Evolutionary conservation across 2,888 invertebrate genomes (phyloP).

Genomic region (Zygogramma bicolorata): DNA sequence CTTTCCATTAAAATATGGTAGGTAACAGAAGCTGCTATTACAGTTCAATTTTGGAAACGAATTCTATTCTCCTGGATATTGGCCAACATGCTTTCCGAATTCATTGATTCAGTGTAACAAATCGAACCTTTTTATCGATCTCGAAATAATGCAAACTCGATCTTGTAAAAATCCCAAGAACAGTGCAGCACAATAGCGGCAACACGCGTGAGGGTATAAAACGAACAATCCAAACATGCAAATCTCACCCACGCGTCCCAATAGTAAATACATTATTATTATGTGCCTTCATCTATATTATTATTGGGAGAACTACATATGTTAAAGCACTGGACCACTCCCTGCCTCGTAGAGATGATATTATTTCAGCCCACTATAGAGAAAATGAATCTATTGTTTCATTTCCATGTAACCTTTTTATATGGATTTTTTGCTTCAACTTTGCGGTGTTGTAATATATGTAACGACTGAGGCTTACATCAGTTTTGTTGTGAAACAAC

Average conservation of each 20-base stretch:
- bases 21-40: not conserved
- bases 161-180: not conserved
- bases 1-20: not conserved
- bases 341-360: slow-evolving; percentile 61
- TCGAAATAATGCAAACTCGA: not conserved
- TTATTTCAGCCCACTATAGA: slow-evolving; percentile 61
- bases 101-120: not conserved
- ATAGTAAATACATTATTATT: slow-evolving; percentile 63
- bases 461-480: slow-evolving; percentile 30
- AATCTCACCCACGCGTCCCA: slow-evolving; percentile 62
- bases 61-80: not conserved
- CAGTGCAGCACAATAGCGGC: slow-evolving; percentile 42
- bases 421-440: slow-evolving; percentile 26
- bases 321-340: slow-evolving; percentile 60
- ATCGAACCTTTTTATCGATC: not conserved
- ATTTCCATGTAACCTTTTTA: slow-evolving; percentile 42
- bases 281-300: slow-evolving; percentile 64
- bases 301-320: slow-evolving; percentile 64
- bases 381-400: slow-evolving; percentile 52
- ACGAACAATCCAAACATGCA: slow-evolving; percentile 56
- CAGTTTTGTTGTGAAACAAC: slow-evolving; percentile 27
- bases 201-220: slow-evolving; percentile 45
- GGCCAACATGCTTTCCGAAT: not conserved
- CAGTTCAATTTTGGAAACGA: not conserved
- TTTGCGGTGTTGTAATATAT: slow-evolving; percentile 38